phyloP scores from a whole-genome alignment of 2,797 vertebrate genomes.

The Gallirallus australis region DNA sequence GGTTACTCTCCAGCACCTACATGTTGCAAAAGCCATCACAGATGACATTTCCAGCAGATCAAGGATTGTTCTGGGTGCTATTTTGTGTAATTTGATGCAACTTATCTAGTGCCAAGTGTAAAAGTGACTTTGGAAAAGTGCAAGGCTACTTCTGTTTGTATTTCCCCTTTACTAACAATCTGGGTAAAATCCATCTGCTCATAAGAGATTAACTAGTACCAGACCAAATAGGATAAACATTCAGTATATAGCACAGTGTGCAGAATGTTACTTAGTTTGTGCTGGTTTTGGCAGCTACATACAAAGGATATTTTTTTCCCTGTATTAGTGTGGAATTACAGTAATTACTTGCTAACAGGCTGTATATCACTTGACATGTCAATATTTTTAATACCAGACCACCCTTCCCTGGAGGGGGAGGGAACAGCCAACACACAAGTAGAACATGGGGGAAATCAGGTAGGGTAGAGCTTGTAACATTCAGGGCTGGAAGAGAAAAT shows the following conservation, averaged over 20 bases:
- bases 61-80: not conserved
- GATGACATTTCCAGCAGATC: not conserved
- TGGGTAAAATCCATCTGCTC: not conserved
- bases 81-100: not conserved
- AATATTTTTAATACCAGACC: not conserved
- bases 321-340: not conserved
- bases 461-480: not conserved
- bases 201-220: not conserved
- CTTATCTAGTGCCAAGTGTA: not conserved
- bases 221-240: not conserved
- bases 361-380: not conserved
- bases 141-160: too few relatives aligned
- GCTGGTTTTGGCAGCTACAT: not conserved
- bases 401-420: not conserved
- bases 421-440: fast-evolving
- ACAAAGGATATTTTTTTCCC: not conserved
- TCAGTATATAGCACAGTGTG: not conserved
- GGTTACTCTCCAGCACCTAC: not conserved
- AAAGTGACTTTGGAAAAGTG: too few relatives aligned
- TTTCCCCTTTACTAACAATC: too few relatives aligned
- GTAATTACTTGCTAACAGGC: not conserved
- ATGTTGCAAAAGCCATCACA: not conserved
- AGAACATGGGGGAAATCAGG: not conserved
- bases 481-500: not conserved
- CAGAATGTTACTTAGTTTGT: not conserved